Conservation (phyloP, 2,113 vertebrate genomes). For the Gallinago media region DNA sequence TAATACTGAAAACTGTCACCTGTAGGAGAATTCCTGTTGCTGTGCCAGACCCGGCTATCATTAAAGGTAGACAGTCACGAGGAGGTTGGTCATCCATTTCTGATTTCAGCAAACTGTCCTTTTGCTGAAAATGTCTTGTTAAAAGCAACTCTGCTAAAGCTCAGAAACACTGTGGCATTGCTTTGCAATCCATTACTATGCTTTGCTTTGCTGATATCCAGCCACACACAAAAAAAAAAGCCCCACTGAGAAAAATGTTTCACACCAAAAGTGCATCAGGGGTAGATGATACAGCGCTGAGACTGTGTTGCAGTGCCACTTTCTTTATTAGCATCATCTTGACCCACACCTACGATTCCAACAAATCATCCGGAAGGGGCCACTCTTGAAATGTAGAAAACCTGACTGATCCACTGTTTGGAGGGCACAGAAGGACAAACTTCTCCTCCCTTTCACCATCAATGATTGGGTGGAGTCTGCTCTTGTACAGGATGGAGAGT, state of each 20-base stretch:
- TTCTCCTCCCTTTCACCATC: neutral
- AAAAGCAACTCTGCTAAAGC: neutral
- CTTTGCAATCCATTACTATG: neutral
- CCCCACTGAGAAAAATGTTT: neutral
- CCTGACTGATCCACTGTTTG: neutral
- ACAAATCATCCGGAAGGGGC: neutral
- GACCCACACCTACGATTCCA: neutral
- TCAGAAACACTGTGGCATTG: neutral
- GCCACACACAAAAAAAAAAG: neutral
- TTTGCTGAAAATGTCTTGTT: neutral
- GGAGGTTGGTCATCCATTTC: neutral
- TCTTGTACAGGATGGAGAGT: neutral
- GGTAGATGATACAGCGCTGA: neutral
- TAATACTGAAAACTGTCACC: neutral
- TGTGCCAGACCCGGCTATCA: neutral
- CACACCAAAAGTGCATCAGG: neutral
- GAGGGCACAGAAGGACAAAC: neutral
- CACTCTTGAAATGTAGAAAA: neutral
- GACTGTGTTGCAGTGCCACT: neutral
- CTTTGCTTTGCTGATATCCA: neutral
- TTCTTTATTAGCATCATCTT: neutral
- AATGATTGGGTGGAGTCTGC: neutral
- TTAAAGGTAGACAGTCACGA: neutral
- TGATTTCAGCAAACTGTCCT: neutral
- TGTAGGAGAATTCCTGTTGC: neutral